A percentile compares a stretch with the other conserved stretches of the same genome.
These are phyloP conservation scores for Catocala nupta DNA, from an alignment of 2,888 invertebrate genomes.

Conservation along the genomic window DNA sequence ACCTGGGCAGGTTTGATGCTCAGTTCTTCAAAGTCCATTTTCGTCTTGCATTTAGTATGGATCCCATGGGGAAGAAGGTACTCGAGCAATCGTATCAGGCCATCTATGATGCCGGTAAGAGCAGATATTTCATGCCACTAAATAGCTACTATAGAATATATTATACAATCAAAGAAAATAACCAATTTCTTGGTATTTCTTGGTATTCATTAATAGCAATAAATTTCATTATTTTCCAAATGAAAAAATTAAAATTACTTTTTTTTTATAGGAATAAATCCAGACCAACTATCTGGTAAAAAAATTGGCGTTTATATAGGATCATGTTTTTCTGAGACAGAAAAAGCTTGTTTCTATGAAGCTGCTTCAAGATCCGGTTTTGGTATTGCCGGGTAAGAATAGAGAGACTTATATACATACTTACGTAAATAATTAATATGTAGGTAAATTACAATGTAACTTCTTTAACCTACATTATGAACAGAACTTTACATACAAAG, in stretches of 20 bases:
- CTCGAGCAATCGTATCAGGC: constrained; percentile 92
- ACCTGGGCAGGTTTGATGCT: constrained; percentile 89
- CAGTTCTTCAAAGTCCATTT: constrained; percentile 90
- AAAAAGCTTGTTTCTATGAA: constrained; percentile 81
- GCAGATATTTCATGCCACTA: not conserved
- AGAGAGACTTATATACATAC: not conserved
- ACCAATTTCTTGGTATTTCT: too few relatives aligned
- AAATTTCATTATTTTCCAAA: not conserved
- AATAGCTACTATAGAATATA: too few relatives aligned
- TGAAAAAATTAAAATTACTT: not conserved
- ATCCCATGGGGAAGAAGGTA: constrained; percentile 88
- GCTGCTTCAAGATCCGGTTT: constrained; percentile 56
- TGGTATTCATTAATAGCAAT: too few relatives aligned
- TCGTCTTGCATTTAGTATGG: constrained; percentile 84
- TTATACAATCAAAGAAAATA: too few relatives aligned
- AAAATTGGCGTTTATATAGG: constrained; percentile 81
- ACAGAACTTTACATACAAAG: too few relatives aligned
- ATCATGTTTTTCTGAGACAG: constrained; percentile 88
- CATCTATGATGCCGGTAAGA: constrained; percentile 89
- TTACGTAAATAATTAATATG: too few relatives aligned
- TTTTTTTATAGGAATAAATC: constrained; percentile 83
- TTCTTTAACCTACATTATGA: too few relatives aligned
- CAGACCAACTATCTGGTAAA: constrained; percentile 83
- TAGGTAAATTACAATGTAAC: too few relatives aligned
- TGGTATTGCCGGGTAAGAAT: constrained; percentile 68